Base-by-base conservation (phyloP, 2,113 vertebrate genomes). In the Lepidothrix coronata region DNA sequence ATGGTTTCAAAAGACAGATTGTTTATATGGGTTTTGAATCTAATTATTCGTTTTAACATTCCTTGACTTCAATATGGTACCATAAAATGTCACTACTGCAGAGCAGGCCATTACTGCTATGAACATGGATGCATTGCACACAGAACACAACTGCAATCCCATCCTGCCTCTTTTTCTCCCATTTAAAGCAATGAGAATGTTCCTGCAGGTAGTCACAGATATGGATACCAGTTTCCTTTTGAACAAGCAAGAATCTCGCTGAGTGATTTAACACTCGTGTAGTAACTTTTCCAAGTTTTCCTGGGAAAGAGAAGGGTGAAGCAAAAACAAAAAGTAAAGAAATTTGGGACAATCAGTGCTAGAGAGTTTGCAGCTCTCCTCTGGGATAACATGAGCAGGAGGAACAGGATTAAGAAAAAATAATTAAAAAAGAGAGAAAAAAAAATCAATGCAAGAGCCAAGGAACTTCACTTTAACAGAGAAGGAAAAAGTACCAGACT, bases 401-500 rank as follows among this genome's bases (percentile, higher is more conserved):
- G 27, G 10, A 76, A 23, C 20, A 77, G 33, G 14, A 74, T 9
- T 28, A 52, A 66, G 12, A 24, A 54, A 70, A 33, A 77, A 58
- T 21, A 62, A 51, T 35, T 27, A 0, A 22, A 46, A 73, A 85
- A 44, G 12, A 39, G 14, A 25, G 22, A 21, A 4, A 12, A 63
- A 72, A 37, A n/a, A 41, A 54, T 37, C 33, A 82, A 87, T 35
- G 48, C 16, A 73, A 82, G 59, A 93, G 57, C 37, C 84, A 88
- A 94, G 74, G 82, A 95, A 59, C 65, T 35, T 89, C 43, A 59
- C 41, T 83, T 81, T 33, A 41, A 77, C 48, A 85, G 57, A 75
- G 28, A 95, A 85, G 85, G 93, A 91, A 94, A 71, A 88, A 93
- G 91, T 96, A 87, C 90, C 92, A 87, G 76, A 95, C 88, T 74